Evolutionary conservation across 1,140 invertebrate genomes (phyloP), one percentile per base, ranked within the genome.

Genomic region (Ceratina japonica): DNA sequence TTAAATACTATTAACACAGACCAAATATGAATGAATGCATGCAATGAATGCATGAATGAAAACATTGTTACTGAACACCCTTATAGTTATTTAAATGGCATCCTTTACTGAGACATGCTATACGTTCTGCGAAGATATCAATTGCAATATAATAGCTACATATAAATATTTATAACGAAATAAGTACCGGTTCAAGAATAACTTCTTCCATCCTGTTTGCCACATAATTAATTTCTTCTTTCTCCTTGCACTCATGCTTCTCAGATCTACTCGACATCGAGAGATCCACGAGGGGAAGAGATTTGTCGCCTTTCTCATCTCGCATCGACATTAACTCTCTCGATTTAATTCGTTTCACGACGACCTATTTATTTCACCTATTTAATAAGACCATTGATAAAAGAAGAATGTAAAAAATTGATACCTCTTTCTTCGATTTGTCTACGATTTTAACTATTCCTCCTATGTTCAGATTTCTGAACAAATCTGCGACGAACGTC

Each of bases 401-500:
- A 31, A 31, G 1, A 8, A 7, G 7, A 3, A 22, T 12, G 37
- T 44, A 10, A 16, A 4, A 12, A n/a, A 16, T 63, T 0, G 12
- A 15, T 8, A 75, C 72, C 72, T 75, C n/a, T 15, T 18, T 37
- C 0, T 27, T 51, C 1, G 8, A 10, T 7, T 54, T 44, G 20
- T 75, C 51, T 20, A 5, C 27, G 8, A 75, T 56, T 10, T 56
- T 65, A 1, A 24, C 51, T 3, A 54, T n/a, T 2, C 49, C 72
- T 3, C 0, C 54, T 0, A 37, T 1, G 15, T 44, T 65, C 37
- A 76, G 49, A 12, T n/a, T 15, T 18, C n/a, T 59, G 16, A 68
- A 61, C 31, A 76, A 68, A 59, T 76, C 18, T 15, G 20, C 37
- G 4, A 69, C 18, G 22, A 76, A 76, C 0, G 22, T 18, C 10